A percentile compares a stretch with the other conserved stretches of the same genome.
phyloP scores from a whole-genome alignment of 2,113 vertebrate genomes.

The Tretioscincus oriximinensis region DNA sequence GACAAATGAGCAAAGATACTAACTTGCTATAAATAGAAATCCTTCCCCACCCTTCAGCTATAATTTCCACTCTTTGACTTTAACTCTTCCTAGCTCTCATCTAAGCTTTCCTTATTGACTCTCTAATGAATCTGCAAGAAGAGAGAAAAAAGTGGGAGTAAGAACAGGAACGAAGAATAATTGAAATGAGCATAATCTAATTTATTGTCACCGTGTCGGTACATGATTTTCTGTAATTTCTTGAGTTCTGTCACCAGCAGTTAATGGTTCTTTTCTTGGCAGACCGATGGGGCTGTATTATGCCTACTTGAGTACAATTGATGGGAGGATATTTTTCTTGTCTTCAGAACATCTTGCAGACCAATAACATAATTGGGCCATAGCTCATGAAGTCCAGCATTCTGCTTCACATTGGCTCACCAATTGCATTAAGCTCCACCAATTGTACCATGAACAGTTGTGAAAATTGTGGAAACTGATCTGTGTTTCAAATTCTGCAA shows the following conservation, averaged over 20 bases:
- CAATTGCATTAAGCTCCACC: too few relatives aligned
- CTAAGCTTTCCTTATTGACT: background rate
- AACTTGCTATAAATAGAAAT: slow-evolving; percentile 11
- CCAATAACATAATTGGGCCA: background rate
- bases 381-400: too few relatives aligned
- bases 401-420: too few relatives aligned
- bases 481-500: background rate
- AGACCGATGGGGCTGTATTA: background rate
- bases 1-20: background rate
- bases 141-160: background rate
- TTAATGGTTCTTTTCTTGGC: background rate
- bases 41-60: background rate
- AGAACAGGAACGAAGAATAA: background rate
- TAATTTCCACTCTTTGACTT: fast-evolving
- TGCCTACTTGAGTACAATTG: background rate
- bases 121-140: background rate
- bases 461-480: too few relatives aligned
- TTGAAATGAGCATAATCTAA: background rate
- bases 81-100: background rate
- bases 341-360: background rate
- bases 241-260: background rate
- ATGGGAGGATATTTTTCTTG: background rate
- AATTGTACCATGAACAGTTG: too few relatives aligned
- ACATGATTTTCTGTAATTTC: background rate
- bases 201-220: background rate